Conservation (phyloP, 2,888 invertebrate genomes). For the Nebria brevicollis region DNA sequence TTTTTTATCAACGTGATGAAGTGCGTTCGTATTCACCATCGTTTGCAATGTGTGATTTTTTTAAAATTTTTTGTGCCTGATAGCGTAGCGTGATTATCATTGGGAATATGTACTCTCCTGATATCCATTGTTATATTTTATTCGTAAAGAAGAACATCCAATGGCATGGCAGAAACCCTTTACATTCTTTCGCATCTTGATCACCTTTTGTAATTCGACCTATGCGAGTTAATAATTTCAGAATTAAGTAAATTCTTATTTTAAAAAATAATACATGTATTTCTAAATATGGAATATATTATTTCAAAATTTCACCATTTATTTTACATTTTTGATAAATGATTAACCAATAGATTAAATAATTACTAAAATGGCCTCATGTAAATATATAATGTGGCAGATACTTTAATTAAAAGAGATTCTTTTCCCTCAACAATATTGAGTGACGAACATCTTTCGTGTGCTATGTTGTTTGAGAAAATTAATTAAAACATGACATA, state of each 20-base stretch:
- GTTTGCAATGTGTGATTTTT: neutral
- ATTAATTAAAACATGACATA: neutral
- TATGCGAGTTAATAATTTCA: no score
- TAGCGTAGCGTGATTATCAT: neutral
- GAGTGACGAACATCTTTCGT: neutral
- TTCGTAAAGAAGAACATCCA: no score
- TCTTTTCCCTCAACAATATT: neutral
- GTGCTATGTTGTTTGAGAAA: neutral
- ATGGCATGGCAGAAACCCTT: no score
- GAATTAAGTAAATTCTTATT: no score
- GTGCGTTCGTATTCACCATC: neutral
- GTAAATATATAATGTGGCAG: neutral
- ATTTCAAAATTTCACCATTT: no score
- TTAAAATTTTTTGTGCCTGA: neutral
- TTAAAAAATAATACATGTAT: no score
- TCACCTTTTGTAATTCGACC: no score
- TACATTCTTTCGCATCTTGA: no score
- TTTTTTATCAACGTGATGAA: slow-evolving; percentile 6
- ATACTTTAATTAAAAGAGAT: neutral
- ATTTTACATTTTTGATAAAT: no score
- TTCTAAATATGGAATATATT: no score
- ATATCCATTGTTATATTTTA: no score
- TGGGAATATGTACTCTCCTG: no score
- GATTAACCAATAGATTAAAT: neutral
- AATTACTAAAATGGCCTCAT: neutral